Conservation (phyloP, 2,888 invertebrate species). For the Agonopterix alstromeriana region DNA sequence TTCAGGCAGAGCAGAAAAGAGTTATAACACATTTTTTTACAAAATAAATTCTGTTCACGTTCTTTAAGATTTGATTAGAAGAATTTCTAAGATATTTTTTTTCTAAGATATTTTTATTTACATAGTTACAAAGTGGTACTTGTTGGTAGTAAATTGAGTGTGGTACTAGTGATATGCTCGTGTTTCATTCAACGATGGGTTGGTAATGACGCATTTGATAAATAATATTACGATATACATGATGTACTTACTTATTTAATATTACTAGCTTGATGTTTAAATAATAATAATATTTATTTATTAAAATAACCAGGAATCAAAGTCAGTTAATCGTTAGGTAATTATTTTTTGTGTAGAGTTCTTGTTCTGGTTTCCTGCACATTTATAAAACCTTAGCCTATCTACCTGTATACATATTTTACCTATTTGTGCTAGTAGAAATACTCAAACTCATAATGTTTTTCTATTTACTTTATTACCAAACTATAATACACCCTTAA, state of each 20-base stretch:
- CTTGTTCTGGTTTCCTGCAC: too few relatives aligned
- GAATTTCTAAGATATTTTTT: neutral
- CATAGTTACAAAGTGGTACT: neutral
- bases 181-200: slow-evolving; percentile 26
- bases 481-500: too few relatives aligned
- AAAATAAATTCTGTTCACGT: neutral
- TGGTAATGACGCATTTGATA: slow-evolving; percentile 34
- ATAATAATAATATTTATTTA: too few relatives aligned
- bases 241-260: neutral
- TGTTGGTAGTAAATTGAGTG: neutral
- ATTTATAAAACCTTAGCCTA: too few relatives aligned
- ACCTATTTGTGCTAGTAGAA: too few relatives aligned
- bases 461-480: too few relatives aligned
- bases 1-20: slow-evolving; percentile 31
- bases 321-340: too few relatives aligned
- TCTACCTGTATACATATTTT: too few relatives aligned
- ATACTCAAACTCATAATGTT: too few relatives aligned
- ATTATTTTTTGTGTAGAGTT: too few relatives aligned
- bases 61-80: neutral
- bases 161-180: neutral
- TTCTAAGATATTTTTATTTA: neutral
- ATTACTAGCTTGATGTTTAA: too few relatives aligned
- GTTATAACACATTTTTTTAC: slow-evolving; percentile 43
- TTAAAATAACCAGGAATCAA: too few relatives aligned
- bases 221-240: slow-evolving; percentile 16